Evolutionary conservation across 2,888 invertebrate species (phyloP), one percentile per base, ranked within the genome.

Genomic region (Hypena proboscidalis): DNA sequence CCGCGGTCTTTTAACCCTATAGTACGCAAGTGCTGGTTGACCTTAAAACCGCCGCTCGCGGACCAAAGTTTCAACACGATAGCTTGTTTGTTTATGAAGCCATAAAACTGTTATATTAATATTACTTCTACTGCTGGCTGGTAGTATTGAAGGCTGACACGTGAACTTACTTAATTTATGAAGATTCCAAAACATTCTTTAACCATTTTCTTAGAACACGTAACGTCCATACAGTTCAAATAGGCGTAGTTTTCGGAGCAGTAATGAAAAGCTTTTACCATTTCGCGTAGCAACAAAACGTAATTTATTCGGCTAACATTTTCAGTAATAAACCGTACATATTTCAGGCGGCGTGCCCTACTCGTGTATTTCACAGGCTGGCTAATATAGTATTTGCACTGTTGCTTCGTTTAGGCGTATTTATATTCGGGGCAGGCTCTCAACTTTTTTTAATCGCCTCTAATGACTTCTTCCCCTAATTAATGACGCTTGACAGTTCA

Each of bases 381-480:
- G 34, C 17, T 15, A 53, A 46, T 40, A 23, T 55, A 57, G 39
- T 60, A 53, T 56, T 60, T 48, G 53, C 58, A 43, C 60, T 58
- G 59, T 55, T 44, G 43, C 45, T 59, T 51, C 56, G 59, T 70
- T 72, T 67, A 52, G 41, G 49, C 61, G 59, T 77, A 81, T 85
- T 82, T 80, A 80, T 80, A 82, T 83, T 83, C 81, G 53, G 45
- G 62, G 58, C 70, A 54, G 58, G 67, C 71, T 64, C 71, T 80
- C 70, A 44, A 70, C 69, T 76, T 80, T 84, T 77, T 85, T 82
- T 81, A 86, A 87, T 81, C 72, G 79, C 58, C 76, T 74, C 76
- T 87, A 85, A 87, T 83, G 83, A 84, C 83, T 82, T 70, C 72
- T 78, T 68, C 57, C 70, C 71, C 74, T 85, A 85, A 89, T 88